A percentile compares a stretch with the other conserved stretches of the same genome.
Evolutionary conservation across 1,140 invertebrate genomes (phyloP).

Genomic region (Thrips palmi): DNA sequence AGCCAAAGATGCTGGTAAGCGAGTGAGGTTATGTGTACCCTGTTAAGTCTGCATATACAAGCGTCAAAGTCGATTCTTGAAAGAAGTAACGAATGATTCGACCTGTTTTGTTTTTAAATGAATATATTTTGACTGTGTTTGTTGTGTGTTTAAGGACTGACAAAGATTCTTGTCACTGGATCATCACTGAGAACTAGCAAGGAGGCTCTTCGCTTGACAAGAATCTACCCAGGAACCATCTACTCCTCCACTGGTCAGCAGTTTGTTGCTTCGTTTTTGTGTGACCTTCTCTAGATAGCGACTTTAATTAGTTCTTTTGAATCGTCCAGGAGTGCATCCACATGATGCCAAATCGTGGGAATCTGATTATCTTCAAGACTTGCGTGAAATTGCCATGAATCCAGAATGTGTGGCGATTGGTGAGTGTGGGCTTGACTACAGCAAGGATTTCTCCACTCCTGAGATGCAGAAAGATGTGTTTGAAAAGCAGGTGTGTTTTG

Average conservation of each 20-base stretch:
- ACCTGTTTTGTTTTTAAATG: neutral
- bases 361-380: conserved; percentile 49
- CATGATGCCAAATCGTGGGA: conserved; percentile 89
- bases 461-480: conserved; percentile 73
- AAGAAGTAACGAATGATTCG: neutral
- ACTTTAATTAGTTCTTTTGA: neutral
- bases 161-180: conserved; percentile 87
- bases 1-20: conserved; percentile 76
- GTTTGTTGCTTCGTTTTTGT: conserved; percentile 10
- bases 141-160: conserved; percentile 45
- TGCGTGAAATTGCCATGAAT: conserved; percentile 51
- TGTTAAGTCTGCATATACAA: conserved; percentile 3
- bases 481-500: conserved; percentile 53
- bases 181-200: conserved; percentile 75
- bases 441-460: conserved; percentile 81
- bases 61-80: neutral
- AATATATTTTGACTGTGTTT: conserved; percentile 2
- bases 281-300: conserved; percentile 6
- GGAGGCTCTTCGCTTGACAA: conserved; percentile 70
- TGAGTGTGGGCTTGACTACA: conserved; percentile 88
- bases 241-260: conserved; percentile 82
- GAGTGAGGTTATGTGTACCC: conserved; percentile 6
- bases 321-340: conserved; percentile 62
- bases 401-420: conserved; percentile 85
- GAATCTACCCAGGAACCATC: conserved; percentile 72